Percentiles rank a stretch among this genome's conserved stretches.
These are phyloP conservation scores for Triops longicaudatus DNA, from an alignment of 1,140 invertebrate species.

Conservation along the genomic window DNA sequence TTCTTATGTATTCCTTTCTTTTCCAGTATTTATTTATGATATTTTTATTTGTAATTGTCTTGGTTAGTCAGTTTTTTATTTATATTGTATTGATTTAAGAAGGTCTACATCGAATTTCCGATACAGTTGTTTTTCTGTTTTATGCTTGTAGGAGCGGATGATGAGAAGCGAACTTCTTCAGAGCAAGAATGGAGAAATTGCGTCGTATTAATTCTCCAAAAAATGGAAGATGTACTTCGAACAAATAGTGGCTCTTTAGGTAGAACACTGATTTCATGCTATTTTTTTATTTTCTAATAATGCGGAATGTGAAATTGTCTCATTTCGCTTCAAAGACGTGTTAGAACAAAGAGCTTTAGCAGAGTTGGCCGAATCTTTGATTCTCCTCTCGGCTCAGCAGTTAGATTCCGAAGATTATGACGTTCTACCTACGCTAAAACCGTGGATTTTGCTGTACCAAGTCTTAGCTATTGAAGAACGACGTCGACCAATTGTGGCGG, in stretches of 20 bases:
- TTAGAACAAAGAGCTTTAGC: neutral
- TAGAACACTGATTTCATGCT: neutral
- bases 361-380: neutral
- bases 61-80: too few species aligned
- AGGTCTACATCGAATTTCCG: too few species aligned
- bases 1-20: too few species aligned
- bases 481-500: conserved; percentile 37
- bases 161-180: conserved; percentile 19
- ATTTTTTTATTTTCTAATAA: too few species aligned
- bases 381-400: neutral
- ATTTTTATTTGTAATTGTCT: too few species aligned
- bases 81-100: too few species aligned
- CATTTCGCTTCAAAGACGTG: neutral
- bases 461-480: conserved; percentile 53
- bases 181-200: conserved; percentile 30
- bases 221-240: neutral
- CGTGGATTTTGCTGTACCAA: conserved; percentile 75
- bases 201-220: neutral
- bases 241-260: neutral
- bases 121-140: too few species aligned
- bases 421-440: conserved; percentile 46
- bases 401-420: neutral
- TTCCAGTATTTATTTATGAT: neutral
- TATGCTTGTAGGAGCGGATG: conserved; percentile 29
- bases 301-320: neutral